Base-by-base conservation (phyloP, 2,113 vertebrate species). In the Pterophyllum scalare region DNA sequence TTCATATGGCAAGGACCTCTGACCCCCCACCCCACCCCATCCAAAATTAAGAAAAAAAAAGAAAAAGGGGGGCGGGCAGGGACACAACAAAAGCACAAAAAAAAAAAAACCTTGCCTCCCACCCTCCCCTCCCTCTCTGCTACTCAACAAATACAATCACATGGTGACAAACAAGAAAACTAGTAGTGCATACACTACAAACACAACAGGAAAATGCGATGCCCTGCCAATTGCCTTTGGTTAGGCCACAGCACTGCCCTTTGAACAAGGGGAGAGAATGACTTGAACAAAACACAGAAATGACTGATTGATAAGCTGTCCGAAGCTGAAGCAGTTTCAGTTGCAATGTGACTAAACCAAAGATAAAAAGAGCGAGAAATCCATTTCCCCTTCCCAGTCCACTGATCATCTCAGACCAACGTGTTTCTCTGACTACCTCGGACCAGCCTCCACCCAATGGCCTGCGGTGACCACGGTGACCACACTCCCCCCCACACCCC, bases 151-250 rank as follows among this genome's bases (percentile, higher is more conserved):
- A 88, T 94, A 95, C 93, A 95, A 95, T 94, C 94, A 94, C 94
- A 95, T 93, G 91, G 92, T 95, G 96, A 96, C 95, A 94, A 96
- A 97, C 94, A 89, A 95, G 93, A 95, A 89, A 93, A 94, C 95
- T 90, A 91, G 94, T 94, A 96, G 95, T 94, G 94, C 94, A 88
- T 92, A 95, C 94, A 96, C 95, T 96, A 95, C 91, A 91, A 94
- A 91, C 91, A 89, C 91, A 89, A 93, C 91, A 95, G 92, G 83
- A 93, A 90, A 85, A 89, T 89, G 81, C 31, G 82, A 80, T n/a
- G 87, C 90, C 92, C 78, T 46, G 65, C 81, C 74, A 31, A 59
- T 60, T 70, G 83, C 91, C 94, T 90, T 74, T 84, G 94, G 91
- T 95, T 91, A 91, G 92, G 91, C 95, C 95, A 35, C 77, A 52